phyloP scores from a whole-genome alignment of 37 sponge, comb jelly and placozoan species.

The Beroe forskalii region DNA sequence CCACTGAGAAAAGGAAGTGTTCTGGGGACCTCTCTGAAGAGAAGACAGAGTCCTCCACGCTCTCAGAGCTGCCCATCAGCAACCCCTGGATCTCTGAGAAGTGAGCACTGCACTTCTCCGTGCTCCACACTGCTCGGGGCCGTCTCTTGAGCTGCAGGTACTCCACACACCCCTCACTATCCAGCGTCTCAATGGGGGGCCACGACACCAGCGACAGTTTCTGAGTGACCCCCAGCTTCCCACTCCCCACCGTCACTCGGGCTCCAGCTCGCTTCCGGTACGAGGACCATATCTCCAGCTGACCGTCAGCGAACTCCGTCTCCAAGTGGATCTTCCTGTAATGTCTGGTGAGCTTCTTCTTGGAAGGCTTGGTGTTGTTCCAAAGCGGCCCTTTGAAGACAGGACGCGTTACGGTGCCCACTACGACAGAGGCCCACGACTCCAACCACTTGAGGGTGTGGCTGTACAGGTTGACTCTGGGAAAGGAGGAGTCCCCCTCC shows the following conservation, averaged over 20 bases:
- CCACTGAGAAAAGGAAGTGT: conserved; percentile 34
- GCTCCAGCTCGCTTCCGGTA: conserved; percentile 43
- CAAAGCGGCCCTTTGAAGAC: conserved; percentile 44
- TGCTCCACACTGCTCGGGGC: not conserved
- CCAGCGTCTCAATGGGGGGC: conserved; percentile 8
- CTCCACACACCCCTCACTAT: not conserved
- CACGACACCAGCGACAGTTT: conserved; percentile 11
- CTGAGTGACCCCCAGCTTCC: conserved; percentile 16
- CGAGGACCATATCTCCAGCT: conserved; percentile 44
- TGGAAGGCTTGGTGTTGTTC: conserved; percentile 30
- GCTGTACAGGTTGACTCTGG: conserved; percentile 40
- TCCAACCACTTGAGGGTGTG: conserved; percentile 55
- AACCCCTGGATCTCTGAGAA: not conserved
- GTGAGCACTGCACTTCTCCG: conserved; percentile 41
- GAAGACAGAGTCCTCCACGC: not conserved
- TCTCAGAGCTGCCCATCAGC: conserved; percentile 11
- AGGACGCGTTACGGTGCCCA: conserved; percentile 24
- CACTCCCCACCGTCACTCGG: not conserved
- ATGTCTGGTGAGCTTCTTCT: conserved; percentile 17
- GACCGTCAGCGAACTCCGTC: not conserved
- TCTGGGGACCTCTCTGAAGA: not conserved
- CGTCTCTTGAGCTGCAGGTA: not conserved
- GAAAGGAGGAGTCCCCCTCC: conserved; percentile 2
- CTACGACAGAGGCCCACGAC: conserved; percentile 23
- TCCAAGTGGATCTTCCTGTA: conserved; percentile 20